Base-by-base conservation (phyloP, 2,113 vertebrate species). In the Lonchura striata region DNA sequence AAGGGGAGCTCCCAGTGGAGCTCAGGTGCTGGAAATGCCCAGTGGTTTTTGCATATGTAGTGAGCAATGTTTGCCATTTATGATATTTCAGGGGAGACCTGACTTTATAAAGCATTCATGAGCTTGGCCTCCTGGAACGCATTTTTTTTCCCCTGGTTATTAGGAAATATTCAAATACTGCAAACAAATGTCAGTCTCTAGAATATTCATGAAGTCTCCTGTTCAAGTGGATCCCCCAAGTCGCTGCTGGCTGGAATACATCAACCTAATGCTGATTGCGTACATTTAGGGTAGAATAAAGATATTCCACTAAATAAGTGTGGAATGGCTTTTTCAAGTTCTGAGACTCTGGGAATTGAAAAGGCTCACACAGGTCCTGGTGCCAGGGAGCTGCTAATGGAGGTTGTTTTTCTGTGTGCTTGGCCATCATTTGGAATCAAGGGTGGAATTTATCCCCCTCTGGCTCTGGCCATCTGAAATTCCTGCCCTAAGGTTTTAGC, bases 191-290 rank as follows among this genome's bases (percentile, higher is more conserved):
- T 94, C 95, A 88, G 93, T 61, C 89, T 84, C 70, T 46, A 68
- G 91, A 96, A 96, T 97, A 97, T 97, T 95, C 95, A 96, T 97
- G 91, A 97, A 89, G 77, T 89, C 92, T 96, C 84, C 93, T 54
- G 81, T 70, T 95, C 53, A 5, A 84, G 89, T 84, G 3, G 10
- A 78, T 96, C 95, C 91, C 96, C 77, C 91, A 94, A 89, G 83
- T 92, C 24, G 13, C 95, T 92, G 94, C 89, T 92, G 96, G 94
- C 92, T 95, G 90, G 90, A 95, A 96, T 94, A 92, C 74, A 91
- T 95, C 91, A 94, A 46, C 84, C 89, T 94, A 92, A 95, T 94
- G 94, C 93, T 95, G 96, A 95, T 95, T 92, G 87, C n/a, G 2
- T 95, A 42, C 52, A 15, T 82, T 95, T 94, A 87, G 94, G 87